Evolutionary conservation across 2,888 invertebrate genomes (phyloP), one percentile per base, ranked within the genome.

Genomic region (Orchesella flavescens): DNA sequence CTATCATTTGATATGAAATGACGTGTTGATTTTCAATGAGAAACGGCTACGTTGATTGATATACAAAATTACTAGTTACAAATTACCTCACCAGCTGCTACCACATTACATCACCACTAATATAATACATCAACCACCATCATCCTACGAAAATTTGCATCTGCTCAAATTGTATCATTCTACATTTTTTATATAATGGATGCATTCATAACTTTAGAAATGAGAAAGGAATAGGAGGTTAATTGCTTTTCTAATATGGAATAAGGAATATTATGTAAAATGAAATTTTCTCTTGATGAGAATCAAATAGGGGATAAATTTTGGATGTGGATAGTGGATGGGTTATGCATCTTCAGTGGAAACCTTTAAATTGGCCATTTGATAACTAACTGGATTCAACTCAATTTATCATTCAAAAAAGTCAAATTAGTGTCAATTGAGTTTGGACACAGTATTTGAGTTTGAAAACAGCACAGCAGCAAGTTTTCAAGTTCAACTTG

Each of bases 391-490:
- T 53, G 53, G n/a, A 46, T 61, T 74, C 63, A 63, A 46, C 44
- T 74, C 63, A 63, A 78, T 69, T 69, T 69, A 78, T 78, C 77
- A 71, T 69, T 69, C 34, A 34, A 34, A 34, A 78, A 78, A 78
- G 59, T 78, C 77, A 78, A 78, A 78, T 69, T 78, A 65, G 66
- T 74, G 74, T 74, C 74, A 74, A 74, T 74, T 74, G 74, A 74
- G 49, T 74, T 61, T 34, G 34, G 34, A 34, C 34, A 34, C 2
- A 34, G 7, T n/a, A n/a, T n/a, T n/a, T 34, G 34, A 34, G 34
- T 7, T n/a, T n/a, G n/a, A 34, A 34, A 34, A 2, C 34, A 2
- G 7, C 2, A 34, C 34, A 34, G 34, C 2, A 34, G 34, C 34
- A 34, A 34, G 3, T n/a, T 34, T 34, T 34, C 34, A 34, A 34